These are phyloP conservation scores for Lydus trimaculatus DNA, from an alignment of 2,888 invertebrate species.

Conservation along the genomic window DNA sequence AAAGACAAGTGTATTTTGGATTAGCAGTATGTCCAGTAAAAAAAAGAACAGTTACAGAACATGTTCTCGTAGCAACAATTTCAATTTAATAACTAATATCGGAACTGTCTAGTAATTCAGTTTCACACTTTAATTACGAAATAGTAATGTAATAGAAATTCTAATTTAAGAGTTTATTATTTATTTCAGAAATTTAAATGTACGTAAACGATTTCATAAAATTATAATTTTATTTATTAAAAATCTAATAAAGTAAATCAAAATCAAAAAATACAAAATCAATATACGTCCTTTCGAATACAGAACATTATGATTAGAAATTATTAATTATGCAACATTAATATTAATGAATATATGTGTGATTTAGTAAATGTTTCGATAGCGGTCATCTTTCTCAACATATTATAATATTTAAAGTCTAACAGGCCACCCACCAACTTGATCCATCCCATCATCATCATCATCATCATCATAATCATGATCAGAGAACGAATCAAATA, in stretches of 20 bases:
- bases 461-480: background rate
- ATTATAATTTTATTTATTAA: background rate
- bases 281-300: background rate
- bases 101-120: too few relatives aligned
- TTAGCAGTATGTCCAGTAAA: too few relatives aligned
- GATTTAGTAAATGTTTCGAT: slow-evolving; percentile 7
- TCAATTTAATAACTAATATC: too few relatives aligned
- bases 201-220: background rate
- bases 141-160: background rate
- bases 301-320: background rate
- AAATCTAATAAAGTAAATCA: slow-evolving; percentile 5
- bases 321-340: slow-evolving; percentile 14
- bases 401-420: slow-evolving; percentile 15
- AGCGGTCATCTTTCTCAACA: slow-evolving; percentile 13
- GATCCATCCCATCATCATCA: background rate
- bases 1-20: too few relatives aligned
- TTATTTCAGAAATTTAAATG: background rate
- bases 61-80: too few relatives aligned
- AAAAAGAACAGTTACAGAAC: too few relatives aligned
- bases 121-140: background rate
- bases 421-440: slow-evolving; percentile 14
- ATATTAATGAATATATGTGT: slow-evolving; percentile 14
- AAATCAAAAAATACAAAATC: background rate
- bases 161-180: background rate
- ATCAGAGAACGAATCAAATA: slow-evolving; percentile 13